Base-by-base conservation (phyloP, 2,797 vertebrate species). In the Threskiornis aethiopicus region DNA sequence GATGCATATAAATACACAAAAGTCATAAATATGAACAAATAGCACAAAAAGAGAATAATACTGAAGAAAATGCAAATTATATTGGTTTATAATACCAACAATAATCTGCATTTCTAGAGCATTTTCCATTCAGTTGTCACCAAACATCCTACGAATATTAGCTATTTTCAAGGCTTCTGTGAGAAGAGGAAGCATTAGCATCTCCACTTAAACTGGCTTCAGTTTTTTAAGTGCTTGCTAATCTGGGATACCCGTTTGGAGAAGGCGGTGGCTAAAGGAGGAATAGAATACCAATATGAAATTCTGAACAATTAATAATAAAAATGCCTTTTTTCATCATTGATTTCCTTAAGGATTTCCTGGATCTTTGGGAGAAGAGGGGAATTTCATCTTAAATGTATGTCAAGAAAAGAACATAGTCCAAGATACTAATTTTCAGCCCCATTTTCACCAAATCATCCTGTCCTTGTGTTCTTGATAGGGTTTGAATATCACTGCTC, bases 11-110 rank as follows among this genome's bases (percentile, higher is more conserved):
- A 94, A 89, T 90, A 75, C 33, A 80, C 15, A 70, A 19, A 92
- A 96, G 69, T 89, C 11, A 90, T 79, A 93, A 93, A 90, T 87
- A 73, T 35, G 20, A 94, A 84, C 42, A 88, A 93, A 80, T 19
- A 49, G 7, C 37, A 39, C 7, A 54, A 70, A 90, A 84, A 76
- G 5, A 79, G 6, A 80, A 41, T 59, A 72, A 82, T 51, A 44
- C 7, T 65, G 26, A 89, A 91, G 65, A 64, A 96, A 90, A 79
- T 79, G 29, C 1, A 89, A 94, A 75, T 93, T 55, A 42, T 57
- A 35, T 67, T 51, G 1, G 1, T 58, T 95, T 83, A 33, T 71
- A 94, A 71, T 47, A 35, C 31, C 12, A 64, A 54, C 19, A 82
- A 67, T 47, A 67, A 49, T 59, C 81, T 59, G 5, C 14, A 70